These are phyloP conservation scores for Amblyraja radiata DNA, from an alignment of 2,797 vertebrate species.

Conservation along the genomic window DNA sequence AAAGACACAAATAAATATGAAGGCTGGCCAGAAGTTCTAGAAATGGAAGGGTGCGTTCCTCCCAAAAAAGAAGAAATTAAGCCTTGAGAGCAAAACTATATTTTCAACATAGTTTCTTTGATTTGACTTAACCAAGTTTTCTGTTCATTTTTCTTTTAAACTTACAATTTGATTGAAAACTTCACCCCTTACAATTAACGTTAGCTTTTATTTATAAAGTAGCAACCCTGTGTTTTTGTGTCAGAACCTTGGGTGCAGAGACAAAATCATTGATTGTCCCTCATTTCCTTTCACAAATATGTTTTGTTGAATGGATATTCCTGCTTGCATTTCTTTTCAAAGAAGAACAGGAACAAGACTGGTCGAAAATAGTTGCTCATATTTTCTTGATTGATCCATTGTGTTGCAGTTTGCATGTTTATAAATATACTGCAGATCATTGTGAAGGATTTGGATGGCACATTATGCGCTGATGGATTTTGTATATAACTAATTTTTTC, in stretches of 20 bases:
- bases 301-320: not conserved
- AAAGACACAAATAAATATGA: conserved; percentile 93
- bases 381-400: not conserved
- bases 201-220: not conserved
- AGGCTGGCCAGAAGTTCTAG: conserved; percentile 96
- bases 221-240: not conserved
- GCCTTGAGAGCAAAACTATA: not conserved
- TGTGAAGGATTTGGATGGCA: not conserved
- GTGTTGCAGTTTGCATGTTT: not conserved
- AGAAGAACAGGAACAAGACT: not conserved
- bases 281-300: not conserved
- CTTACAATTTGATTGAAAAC: not conserved
- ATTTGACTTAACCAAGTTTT: not conserved
- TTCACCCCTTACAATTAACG: not conserved
- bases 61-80: conserved; percentile 64
- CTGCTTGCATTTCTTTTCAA: too few species aligned
- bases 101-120: not conserved
- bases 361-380: not conserved
- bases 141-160: not conserved
- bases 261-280: not conserved
- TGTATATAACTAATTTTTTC: not conserved
- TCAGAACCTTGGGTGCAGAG: not conserved
- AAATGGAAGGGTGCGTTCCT: conserved; percentile 95
- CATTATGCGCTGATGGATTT: not conserved
- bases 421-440: not conserved